Base-by-base conservation (phyloP, 2,113 vertebrate genomes). In the Paratilapia polleni region DNA sequence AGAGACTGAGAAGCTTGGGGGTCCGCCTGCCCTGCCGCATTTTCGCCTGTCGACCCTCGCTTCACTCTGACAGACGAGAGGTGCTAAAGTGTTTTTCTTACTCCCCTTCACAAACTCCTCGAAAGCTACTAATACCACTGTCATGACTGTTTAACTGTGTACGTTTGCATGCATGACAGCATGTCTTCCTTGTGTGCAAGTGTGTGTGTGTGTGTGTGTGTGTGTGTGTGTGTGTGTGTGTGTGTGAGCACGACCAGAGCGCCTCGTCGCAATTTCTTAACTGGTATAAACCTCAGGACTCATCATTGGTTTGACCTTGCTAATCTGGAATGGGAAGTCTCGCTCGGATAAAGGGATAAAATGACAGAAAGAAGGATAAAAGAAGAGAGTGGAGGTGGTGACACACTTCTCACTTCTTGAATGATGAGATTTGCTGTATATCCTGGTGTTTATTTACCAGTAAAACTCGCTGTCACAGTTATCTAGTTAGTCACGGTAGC, bases 41-140 rank as follows among this genome's bases (percentile, higher is more conserved):
- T 59, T 64, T 58, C 9, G 20, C 77, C 84, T 63, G 84, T 77
- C 77, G 68, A 74, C 80, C 84, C 80, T 77, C 47, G 15, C 88
- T 84, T 87, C 76, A 34, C 78, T 90, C 88, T 89, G 88, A 88
- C 87, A 85, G 86, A 88, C 59, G 61, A 83, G 83, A 86, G 84
- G 78, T 86, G 73, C 87, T 88, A 63, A 89, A 94, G 88, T 92
- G 91, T 89, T 91, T 88, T 84, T 80, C 87, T 89, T 83, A 78
- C 90, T 77, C 87, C 78, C 73, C 85, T 79, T 84, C 80, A 78
- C 74, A 83, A 84, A 75, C 77, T 84, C 60, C 84, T 81, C 81
- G 84, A 93, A 91, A 93, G 88, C 91, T 77, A 63, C 87, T 92
- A 93, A 93, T 92, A 75, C 88, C 61, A 31, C 89, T 88, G 89